Base-by-base conservation (phyloP, 2,888 invertebrate species). In the Ennomos fuscantarius region DNA sequence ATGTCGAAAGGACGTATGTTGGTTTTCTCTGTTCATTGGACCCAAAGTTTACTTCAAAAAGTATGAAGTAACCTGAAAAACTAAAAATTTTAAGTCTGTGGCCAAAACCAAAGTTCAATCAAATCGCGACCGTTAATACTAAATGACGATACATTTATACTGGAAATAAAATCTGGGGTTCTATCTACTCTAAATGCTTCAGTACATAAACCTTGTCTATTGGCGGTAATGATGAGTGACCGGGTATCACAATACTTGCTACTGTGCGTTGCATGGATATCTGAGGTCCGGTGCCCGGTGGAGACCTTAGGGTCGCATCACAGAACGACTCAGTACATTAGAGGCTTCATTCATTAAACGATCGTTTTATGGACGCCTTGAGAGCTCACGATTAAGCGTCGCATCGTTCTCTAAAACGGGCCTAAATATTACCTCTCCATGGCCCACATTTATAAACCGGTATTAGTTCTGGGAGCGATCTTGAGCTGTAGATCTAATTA, bases 11-110 rank as follows among this genome's bases (percentile, higher is more conserved):
- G 43, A 57, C 51, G 47, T n/a, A 31, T 31, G 12, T 44, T 52
- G 39, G 33, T 39, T 36, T 51, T 46, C 2, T 45, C n/a, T 15
- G 40, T 49, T 45, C 12, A 45, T 59, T 59, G 58, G 58, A 59
- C 58, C 58, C 58, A 48, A 59, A 33, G 24, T 53, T 48, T 12
- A 42, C 44, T 44, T 33, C 24, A 1, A 24, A 2, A 24, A 24
- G 0, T 24, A 24, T 24, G 24, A 24, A 24, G 24, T 24, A 24
- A 24, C 24, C 24, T 24, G 24, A 24, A 24, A 24, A 24, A 24
- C 24, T 24, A 24, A 24, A 6, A 24, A 24, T 24, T 24, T 24
- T 6, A n/a, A 24, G 3, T 24, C 24, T 24, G 24, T 24, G 24
- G 6, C 24, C 24, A 24, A 24, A n/a, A 24, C 24, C 3, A 43